Base-by-base conservation (phyloP, 2,888 invertebrate species). In the Amblyjoppa proteus region DNA sequence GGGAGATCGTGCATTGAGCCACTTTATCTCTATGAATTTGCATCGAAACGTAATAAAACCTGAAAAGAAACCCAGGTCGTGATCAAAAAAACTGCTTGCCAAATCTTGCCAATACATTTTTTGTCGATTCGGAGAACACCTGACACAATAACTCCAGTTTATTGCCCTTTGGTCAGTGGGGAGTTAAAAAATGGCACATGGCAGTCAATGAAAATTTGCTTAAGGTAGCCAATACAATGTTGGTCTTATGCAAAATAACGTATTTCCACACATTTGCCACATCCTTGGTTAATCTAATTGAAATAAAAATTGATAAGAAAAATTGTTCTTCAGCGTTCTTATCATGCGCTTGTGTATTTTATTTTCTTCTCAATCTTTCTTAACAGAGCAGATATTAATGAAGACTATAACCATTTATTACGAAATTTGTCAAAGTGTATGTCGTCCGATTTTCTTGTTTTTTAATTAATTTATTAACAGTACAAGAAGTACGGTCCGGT, bases 401-500 rank as follows among this genome's bases (percentile, higher is more conserved):
- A 45, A 31, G 16, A 45, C 11, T 45, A 16, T 64, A 34, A 31
- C 16, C 16, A 64, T 64, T 64, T 34, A 34, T n/a, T 34, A 64
- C 34, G 16, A 64, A 28, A 64, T 64, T 34, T 64, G 31, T 64
- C 64, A 64, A 64, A 64, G 64, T 64, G 34, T 34, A 31, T 16
- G 34, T 3, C 7, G n/a, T 64, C 31, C 6, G 1, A n/a, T 41
- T 53, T 53, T 34, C 9, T 41, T 58, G 1, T 13, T 20, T 0
- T 41, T 56, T 4, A n/a, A 11, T 16, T 25, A 41, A 31, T 61
- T 11, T 74, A 74, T 74, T 74, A 45, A 74, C 41, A 74, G 41
- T n/a, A 41, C 20, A 25, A 11, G 56, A 45, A 41, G 56, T 16
- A 7, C 13, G 9, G 31, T 49, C 49, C 11, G 45, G 49, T 64